Conservation (phyloP, 2,797 vertebrate species). For the Synanceia verrucosa region DNA sequence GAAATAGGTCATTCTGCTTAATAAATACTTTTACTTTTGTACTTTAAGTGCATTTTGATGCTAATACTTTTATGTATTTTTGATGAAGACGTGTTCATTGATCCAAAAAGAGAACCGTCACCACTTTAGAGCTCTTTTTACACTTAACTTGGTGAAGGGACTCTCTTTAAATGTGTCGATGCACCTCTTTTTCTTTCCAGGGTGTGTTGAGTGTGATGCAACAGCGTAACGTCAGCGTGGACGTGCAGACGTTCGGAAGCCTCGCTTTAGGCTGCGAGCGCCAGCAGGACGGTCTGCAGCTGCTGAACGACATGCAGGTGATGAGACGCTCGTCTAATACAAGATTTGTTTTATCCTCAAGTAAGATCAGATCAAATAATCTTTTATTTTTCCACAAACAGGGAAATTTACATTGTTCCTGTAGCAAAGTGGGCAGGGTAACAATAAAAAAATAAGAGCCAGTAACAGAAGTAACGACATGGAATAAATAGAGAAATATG, state of each 20-base stretch:
- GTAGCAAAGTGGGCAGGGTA: too few species aligned
- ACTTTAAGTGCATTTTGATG: background rate
- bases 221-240: conserved; percentile 79
- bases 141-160: too few species aligned
- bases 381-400: too few species aligned
- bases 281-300: conserved; percentile 85
- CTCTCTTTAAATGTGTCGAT: background rate
- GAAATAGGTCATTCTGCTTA: background rate
- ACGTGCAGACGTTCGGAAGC: conserved; percentile 88
- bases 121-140: too few species aligned
- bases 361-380: too few species aligned
- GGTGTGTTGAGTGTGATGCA: conserved; percentile 83
- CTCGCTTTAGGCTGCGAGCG: conserved; percentile 88
- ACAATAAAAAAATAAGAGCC: too few species aligned
- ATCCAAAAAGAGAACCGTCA: too few species aligned
- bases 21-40: background rate
- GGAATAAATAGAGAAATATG: too few species aligned
- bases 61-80: background rate
- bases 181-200: conserved; percentile 70
- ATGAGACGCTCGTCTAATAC: background rate
- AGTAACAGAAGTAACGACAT: too few species aligned
- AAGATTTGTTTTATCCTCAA: background rate
- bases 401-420: too few species aligned
- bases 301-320: conserved; percentile 82
- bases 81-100: too few species aligned